These are phyloP conservation scores for Ptiloglossa arizonensis DNA, from an alignment of 1,140 invertebrate species.

Conservation along the genomic window DNA sequence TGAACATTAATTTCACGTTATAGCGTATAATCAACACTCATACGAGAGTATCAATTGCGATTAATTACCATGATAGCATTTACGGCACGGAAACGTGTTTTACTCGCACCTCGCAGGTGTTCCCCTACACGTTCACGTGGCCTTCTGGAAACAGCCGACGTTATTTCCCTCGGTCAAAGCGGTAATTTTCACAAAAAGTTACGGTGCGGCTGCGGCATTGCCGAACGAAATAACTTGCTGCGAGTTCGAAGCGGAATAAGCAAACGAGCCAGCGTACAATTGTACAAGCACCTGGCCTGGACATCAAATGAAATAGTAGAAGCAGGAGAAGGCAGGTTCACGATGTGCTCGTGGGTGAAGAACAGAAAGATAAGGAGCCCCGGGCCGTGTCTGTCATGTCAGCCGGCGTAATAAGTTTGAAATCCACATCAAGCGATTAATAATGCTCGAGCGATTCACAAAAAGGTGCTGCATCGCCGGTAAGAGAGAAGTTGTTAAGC, in stretches of 20 bases:
- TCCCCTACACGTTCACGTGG: constrained; percentile 8
- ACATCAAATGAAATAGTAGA: constrained; percentile 66
- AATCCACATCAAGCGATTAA: constrained; percentile 78
- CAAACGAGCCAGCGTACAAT: constrained; percentile 27
- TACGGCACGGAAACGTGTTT: constrained; percentile 26
- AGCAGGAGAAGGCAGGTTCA: constrained; percentile 26
- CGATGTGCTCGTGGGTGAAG: constrained; percentile 41
- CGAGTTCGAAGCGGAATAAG: constrained; percentile 38
- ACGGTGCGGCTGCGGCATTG: not conserved
- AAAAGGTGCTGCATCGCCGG: constrained; percentile 70
- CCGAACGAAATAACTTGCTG: constrained; percentile 37
- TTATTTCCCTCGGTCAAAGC: constrained; percentile 9
- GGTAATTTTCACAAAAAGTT: constrained; percentile 28
- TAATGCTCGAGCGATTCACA: constrained; percentile 74
- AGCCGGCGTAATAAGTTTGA: constrained; percentile 76
- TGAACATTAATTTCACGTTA: constrained; percentile 45
- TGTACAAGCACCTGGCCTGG: constrained; percentile 67
- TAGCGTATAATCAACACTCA: constrained; percentile 32
- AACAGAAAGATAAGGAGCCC: constrained; percentile 56
- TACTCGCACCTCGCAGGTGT: constrained; percentile 30
- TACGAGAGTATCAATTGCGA: constrained; percentile 36
- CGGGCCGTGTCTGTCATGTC: constrained; percentile 71
- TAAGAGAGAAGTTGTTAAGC: constrained; percentile 72
- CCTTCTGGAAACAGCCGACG: not conserved
- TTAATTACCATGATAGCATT: constrained; percentile 42